Evolutionary conservation across 2,888 invertebrate genomes (phyloP), one percentile per base, ranked within the genome.

Genomic region (Idaea biselata): DNA sequence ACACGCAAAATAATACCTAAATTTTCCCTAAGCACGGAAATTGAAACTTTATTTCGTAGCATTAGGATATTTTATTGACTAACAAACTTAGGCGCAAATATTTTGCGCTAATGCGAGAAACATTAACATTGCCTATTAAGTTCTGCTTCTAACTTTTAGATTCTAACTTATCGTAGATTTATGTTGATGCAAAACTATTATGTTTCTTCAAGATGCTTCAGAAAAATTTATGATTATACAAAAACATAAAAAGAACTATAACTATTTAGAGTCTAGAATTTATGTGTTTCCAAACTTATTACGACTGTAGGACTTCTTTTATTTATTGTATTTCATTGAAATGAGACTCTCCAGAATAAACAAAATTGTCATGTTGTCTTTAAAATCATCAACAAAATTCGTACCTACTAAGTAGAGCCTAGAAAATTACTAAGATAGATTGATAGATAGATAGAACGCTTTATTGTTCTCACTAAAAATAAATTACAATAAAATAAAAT

Each of bases 1-100:
- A 70, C 73, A 76, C 72, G 76, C 73, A 76, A 66, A 68, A 60
- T 61, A 68, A 68, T 69, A 69, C 71, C 70, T 68, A 73, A 61
- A 75, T 74, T 76, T 73, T 66, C 61, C 68, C 68, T 69, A 67
- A 59, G 60, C 63, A 66, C 63, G 58, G 63, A 57, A 63, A 64
- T 44, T 44, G 44, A 44, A 14, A 44, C 14, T 44, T 44, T 44
- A 44, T 44, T 44, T 11, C 44, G 44, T 44, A 11, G 44, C 11
- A 44, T 8, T 11, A 44, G 11, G 44, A 44, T 44, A 44, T 44
- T 7, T 44, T 44, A 44, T 44, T 44, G 14, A 14, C 5, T 14
- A 14, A 44, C 3, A 44, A 44, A 44, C 44, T 44, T 11, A 44
- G 44, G 3, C 44, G 44, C 44, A 44, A 44, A 44, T 44, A 44